Evolutionary conservation across 2,113 vertebrate genomes (phyloP), one percentile per base, ranked within the genome.

Genomic region (Oryzias woworae): DNA sequence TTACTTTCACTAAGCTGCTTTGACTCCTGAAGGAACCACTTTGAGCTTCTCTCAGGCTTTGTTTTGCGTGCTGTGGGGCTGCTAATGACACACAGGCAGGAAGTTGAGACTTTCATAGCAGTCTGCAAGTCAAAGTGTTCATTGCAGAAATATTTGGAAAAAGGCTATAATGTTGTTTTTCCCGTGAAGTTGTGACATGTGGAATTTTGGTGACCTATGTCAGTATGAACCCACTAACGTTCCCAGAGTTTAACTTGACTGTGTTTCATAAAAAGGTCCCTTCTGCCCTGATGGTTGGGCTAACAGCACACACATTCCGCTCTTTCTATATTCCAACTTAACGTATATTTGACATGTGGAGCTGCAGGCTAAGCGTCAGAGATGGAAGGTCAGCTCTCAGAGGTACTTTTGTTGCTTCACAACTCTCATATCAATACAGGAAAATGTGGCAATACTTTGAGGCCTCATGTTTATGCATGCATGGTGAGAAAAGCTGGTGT

Each of bases 381-480:
- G 66, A 72, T 58, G 58, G 52, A 78, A 55, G 66, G 82, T 57
- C 53, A 72, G 71, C 69, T 67, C 79, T 81, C 55, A 77, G 71
- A 72, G 69, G 73, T 52, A 73, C 76, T 69, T 36, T 76, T 78
- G 71, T 88, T 85, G 79, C 69, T 73, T 49, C 57, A 24, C 75
- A 64, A 22, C 60, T 53, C 60, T 66, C 79, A 58, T 73, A 84
- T 80, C 80, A 84, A 74, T 80, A 73, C 62, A 75, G 77, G 77
- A 79, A 88, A 87, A 81, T 81, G 73, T 80, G 73, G 67, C 58
- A 71, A 66, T 66, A 73, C 69, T 78, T 75, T 83, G 72, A 68
- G 43, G 55, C 53, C 60, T 84, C 75, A 82, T 85, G 76, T 86
- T 85, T 87, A 90, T 88, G 85, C 87, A 88, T 88, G 86, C 70